These are phyloP conservation scores for Anthopleura xanthogrammica DNA, from an alignment of 92 coral and sea anemone species.

Conservation along the genomic window DNA sequence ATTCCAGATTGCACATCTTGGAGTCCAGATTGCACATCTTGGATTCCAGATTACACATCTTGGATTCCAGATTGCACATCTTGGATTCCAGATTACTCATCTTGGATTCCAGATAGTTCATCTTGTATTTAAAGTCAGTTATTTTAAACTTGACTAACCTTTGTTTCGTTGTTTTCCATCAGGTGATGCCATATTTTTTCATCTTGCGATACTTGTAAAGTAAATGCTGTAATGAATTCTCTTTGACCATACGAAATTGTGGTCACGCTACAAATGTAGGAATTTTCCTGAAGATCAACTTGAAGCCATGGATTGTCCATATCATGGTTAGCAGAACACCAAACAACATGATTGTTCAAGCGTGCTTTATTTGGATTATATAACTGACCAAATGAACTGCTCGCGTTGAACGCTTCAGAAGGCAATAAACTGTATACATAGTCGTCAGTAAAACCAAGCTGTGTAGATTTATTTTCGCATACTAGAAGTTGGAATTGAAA, in stretches of 20 bases:
- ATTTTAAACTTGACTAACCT: not conserved
- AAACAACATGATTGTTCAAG: not conserved
- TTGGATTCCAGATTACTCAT: too few relatives aligned
- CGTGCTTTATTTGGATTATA: not conserved
- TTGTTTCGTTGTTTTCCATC: not conserved
- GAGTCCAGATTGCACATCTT: too few relatives aligned
- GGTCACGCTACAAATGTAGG: not conserved
- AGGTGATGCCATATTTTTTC: not conserved
- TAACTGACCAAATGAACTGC: not conserved
- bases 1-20: too few relatives aligned
- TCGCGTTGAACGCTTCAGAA: not conserved
- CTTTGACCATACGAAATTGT: accelerated
- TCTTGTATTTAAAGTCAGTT: not conserved
- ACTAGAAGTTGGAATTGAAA: not conserved
- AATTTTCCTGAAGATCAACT: not conserved
- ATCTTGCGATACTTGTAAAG: not conserved
- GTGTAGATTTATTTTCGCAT: not conserved
- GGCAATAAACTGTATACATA: not conserved
- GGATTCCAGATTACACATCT: too few relatives aligned
- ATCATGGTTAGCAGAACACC: not conserved
- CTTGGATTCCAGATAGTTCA: too few relatives aligned
- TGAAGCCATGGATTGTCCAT: not conserved
- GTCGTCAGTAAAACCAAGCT: not conserved
- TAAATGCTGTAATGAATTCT: not conserved
- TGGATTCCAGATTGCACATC: too few relatives aligned